Percentiles rank a stretch among this genome's conserved stretches.
These are phyloP conservation scores for Physella acuta DNA, from an alignment of 1,140 invertebrate species.

Conservation along the genomic window DNA sequence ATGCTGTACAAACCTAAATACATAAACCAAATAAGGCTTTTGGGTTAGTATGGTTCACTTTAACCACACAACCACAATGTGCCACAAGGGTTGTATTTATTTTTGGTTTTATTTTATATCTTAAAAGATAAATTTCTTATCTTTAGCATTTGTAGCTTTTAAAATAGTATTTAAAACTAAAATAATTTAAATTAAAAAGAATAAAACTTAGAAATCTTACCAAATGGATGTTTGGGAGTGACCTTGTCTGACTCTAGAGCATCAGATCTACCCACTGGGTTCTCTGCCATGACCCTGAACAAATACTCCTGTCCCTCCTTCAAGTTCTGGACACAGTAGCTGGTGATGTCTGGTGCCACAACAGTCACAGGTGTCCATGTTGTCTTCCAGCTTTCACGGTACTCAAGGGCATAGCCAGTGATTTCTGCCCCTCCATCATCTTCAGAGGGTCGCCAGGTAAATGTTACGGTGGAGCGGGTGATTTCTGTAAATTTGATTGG, in stretches of 20 bases:
- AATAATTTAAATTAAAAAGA: no score
- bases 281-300: conserved; percentile 90
- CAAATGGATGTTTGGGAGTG: conserved; percentile 63
- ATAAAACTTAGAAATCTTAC: no score
- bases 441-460: conserved; percentile 78
- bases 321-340: conserved; percentile 72
- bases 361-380: conserved; percentile 36
- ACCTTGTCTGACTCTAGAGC: conserved; percentile 77
- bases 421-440: conserved; percentile 66
- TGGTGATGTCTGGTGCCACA: conserved; percentile 28
- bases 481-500: conserved; percentile 71
- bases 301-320: conserved; percentile 92
- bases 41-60: no score
- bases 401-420: conserved; percentile 47
- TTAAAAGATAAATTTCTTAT: no score
- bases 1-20: no score
- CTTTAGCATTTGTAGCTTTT: no score
- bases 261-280: conserved; percentile 88
- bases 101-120: no score
- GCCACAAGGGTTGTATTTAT: no score
- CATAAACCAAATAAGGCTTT: no score
- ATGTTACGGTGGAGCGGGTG: conserved; percentile 67
- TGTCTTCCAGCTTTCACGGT: conserved; percentile 49
- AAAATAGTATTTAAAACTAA: no score
- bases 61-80: no score